Base-by-base conservation (phyloP, 2,797 vertebrate genomes). In the Furcifer pardalis region DNA sequence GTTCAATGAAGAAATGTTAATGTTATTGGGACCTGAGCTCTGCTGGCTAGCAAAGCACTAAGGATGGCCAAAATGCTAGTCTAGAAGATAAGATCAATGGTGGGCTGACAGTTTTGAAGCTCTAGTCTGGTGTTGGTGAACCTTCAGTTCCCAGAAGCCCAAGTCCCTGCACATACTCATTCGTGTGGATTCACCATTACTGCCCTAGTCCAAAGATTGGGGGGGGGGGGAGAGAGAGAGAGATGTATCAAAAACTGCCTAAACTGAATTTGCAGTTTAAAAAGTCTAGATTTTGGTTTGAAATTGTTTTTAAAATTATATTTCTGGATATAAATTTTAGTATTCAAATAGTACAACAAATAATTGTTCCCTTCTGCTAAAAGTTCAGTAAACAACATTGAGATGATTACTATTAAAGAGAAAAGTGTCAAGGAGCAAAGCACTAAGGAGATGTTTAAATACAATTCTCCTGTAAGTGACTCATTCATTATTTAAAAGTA, bases 381-480 rank as follows among this genome's bases (percentile, higher is more conserved):
- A 68, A 44, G 69, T 76, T 56, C 49, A 76, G 44, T 60, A 81
- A 85, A 77, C 73, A 81, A 25, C 44, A 10, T 30, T 49, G 19
- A 81, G 25, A 69, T 81, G 32, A 81, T 85, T 85, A 49, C 63
- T 60, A 37, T 35, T 76, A 37, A 46, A 37, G 25, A 85, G 49
- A 35, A 23, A 81, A 85, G 69, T 85, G 84, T 69, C 79, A 81
- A 60, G 49, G 63, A 81, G 63, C 63, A 77, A 37, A 81, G 73
- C 60, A n/a, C 56, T 49, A 46, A 76, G 46, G 23, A 42, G 37
- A 66, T 13, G 25, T 69, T 69, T 59, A 81, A 86, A 81, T 23
- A 42, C 19, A 77, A 4, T 40, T 66, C 42, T 52, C 52, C n/a
- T n/a, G n/a, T 49, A 13, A 68, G 30, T 60, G 63, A 46, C 25